phyloP scores from a whole-genome alignment of 2,113 vertebrate genomes.

The Sarotherodon lohbergeri region DNA sequence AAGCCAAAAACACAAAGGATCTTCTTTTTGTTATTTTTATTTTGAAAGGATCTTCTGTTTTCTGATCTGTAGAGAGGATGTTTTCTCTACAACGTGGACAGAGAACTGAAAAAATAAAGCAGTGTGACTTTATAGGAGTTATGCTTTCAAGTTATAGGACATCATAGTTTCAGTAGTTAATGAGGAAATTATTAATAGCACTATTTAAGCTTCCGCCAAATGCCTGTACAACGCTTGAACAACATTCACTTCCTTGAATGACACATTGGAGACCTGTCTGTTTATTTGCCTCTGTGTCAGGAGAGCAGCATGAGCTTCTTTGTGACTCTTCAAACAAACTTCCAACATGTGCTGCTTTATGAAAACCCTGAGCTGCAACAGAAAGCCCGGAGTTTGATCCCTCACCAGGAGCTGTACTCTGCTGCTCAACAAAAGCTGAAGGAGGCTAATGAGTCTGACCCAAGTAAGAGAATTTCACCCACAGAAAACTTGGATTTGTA shows the following conservation, averaged over 20 bases:
- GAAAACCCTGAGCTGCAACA: constrained; percentile 82
- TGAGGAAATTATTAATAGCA: neutral
- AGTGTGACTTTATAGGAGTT: fast-evolving
- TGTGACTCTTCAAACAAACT: constrained; percentile 81
- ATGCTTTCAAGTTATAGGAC: neutral
- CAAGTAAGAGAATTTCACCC: constrained; percentile 71
- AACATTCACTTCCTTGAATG: neutral
- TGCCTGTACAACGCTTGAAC: fast-evolving
- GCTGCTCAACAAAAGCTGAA: constrained; percentile 77
- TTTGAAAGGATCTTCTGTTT: neutral
- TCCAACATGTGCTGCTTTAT: constrained; percentile 83
- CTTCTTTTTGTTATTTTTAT: neutral
- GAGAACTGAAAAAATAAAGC: neutral
- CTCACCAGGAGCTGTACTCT: constrained; percentile 74
- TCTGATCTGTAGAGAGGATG: neutral
- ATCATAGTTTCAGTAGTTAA: neutral
- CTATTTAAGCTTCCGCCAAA: neutral
- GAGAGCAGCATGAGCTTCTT: constrained; percentile 74
- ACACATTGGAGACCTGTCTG: neutral
- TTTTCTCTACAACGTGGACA: neutral
- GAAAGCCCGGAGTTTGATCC: constrained; percentile 80
- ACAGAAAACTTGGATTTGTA: neutral
- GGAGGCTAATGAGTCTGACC: constrained; percentile 74
- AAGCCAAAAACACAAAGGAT: neutral
- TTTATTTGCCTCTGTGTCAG: constrained; percentile 36